Evolutionary conservation across 2,888 invertebrate species (phyloP), one percentile per base, ranked within the genome.

Genomic region (Epinotia brunnichana): DNA sequence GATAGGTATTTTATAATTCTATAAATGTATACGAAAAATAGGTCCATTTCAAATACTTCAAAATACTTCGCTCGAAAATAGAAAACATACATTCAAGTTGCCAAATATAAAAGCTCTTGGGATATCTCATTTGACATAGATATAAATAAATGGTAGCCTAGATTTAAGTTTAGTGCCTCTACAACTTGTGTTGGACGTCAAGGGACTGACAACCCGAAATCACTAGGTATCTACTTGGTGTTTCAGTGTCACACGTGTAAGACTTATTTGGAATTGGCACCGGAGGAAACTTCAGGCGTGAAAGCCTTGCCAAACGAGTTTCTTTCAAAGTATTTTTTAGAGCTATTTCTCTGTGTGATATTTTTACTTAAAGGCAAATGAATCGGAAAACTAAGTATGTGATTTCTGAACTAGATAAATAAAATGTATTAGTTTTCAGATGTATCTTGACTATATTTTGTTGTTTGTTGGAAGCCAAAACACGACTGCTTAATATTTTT

Each of bases 181-280:
- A 56, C 24, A 41, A 44, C 44, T 56, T 56, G 44, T 68, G 53
- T 29, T 39, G 24, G 39, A 51, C 39, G 51, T 60, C 60, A 48
- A 60, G 69, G 51, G 39, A 57, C 19, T 67, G 57, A 29, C 60
- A 11, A 69, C 41, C 44, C 19, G 35, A 35, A 53, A 60, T n/a
- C n/a, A 69, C 11, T 21, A n/a, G n/a, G n/a, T n/a, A 60, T n/a
- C n/a, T 51, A 39, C 39, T 60, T 69, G 68, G 39, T 21, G 60
- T 69, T 35, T 51, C 51, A 39, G 60, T 35, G 67, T 19, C n/a
- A 21, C 39, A 29, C 29, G 29, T 48, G 44, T 19, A 24, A 3
- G n/a, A 17, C 11, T 17, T 68, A 56, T 56, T 56, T 41, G 41
- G 39, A 66, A 56, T 41, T 48, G 29, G 51, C 48, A 48, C 24